Conservation (phyloP, 2,888 invertebrate genomes). For the Dicycla oo region DNA sequence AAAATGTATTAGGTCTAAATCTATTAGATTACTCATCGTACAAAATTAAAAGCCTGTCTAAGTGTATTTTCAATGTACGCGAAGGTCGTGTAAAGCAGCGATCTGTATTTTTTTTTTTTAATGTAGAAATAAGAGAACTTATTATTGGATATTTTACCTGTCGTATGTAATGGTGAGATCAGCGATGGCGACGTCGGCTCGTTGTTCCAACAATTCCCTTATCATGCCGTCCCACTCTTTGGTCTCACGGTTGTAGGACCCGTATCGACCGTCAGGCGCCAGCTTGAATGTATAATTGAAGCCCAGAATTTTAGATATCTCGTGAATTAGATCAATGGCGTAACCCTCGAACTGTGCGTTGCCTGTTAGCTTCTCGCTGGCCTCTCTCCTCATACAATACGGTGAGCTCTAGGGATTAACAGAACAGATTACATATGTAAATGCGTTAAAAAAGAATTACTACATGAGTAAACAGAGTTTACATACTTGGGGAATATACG, state of each 20-base stretch:
- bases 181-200: slow-evolving; percentile 98
- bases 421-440: slow-evolving; percentile 68
- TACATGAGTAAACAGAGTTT: slow-evolving; percentile 60
- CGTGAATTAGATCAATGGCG: slow-evolving; percentile 97
- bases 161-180: slow-evolving; percentile 99
- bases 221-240: slow-evolving; percentile 98
- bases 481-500: slow-evolving; percentile 63
- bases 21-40: no score
- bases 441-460: slow-evolving; percentile 65
- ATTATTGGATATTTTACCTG: slow-evolving; percentile 90
- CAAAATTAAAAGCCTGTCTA: no score
- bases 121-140: slow-evolving; percentile 1
- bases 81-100: no score
- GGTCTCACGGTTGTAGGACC: slow-evolving; percentile 94
- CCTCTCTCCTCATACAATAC: slow-evolving; percentile 98
- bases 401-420: slow-evolving; percentile 95
- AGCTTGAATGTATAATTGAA: slow-evolving; percentile 97
- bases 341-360: slow-evolving; percentile 99
- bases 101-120: no score
- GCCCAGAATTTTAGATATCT: slow-evolving; percentile 96
- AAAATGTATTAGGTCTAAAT: no score
- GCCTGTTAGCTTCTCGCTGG: slow-evolving; percentile 95
- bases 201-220: slow-evolving; percentile 95
- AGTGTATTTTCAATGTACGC: no score
- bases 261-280: slow-evolving; percentile 96